Conservation (phyloP, 30 jellyfish, hydroid and myxozoan species). For the Pseudorhiza aurosa region DNA sequence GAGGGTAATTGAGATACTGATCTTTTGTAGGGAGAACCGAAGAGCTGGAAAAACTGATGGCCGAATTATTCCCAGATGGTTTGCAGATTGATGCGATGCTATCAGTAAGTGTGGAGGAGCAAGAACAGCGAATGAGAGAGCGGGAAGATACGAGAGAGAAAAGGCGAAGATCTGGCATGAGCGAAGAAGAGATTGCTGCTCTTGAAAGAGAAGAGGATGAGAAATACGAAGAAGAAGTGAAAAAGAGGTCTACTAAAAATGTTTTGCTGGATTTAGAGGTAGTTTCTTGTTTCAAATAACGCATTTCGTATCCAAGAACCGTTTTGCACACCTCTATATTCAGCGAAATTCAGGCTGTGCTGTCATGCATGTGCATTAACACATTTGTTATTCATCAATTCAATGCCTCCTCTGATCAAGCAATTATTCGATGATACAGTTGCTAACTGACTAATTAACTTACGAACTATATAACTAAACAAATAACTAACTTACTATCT, state of each 20-base stretch:
- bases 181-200: slow-evolving; percentile 72
- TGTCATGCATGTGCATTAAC: too few relatives aligned
- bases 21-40: slow-evolving; percentile 67
- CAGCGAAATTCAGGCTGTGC: too few relatives aligned
- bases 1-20: too few relatives aligned
- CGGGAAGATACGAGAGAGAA: slow-evolving; percentile 45
- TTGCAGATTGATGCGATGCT: slow-evolving; percentile 54
- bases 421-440: too few relatives aligned
- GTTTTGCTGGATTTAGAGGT: slow-evolving; percentile 76
- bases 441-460: too few relatives aligned
- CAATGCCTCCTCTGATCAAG: too few relatives aligned
- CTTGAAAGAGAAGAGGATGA: slow-evolving; percentile 74
- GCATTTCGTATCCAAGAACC: too few relatives aligned
- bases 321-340: too few relatives aligned
- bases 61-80: slow-evolving; percentile 54
- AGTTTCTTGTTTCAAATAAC: too few relatives aligned
- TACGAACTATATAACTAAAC: too few relatives aligned
- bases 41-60: slow-evolving; percentile 57
- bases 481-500: too few relatives aligned
- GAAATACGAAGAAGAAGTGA: slow-evolving; percentile 64
- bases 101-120: slow-evolving; percentile 66
- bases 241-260: slow-evolving; percentile 69
- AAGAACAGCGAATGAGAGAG: slow-evolving; percentile 69
- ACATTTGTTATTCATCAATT: too few relatives aligned
- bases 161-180: slow-evolving; percentile 72